phyloP scores from a whole-genome alignment of 2,888 invertebrate species.

The Temnothorax rugatulus region DNA sequence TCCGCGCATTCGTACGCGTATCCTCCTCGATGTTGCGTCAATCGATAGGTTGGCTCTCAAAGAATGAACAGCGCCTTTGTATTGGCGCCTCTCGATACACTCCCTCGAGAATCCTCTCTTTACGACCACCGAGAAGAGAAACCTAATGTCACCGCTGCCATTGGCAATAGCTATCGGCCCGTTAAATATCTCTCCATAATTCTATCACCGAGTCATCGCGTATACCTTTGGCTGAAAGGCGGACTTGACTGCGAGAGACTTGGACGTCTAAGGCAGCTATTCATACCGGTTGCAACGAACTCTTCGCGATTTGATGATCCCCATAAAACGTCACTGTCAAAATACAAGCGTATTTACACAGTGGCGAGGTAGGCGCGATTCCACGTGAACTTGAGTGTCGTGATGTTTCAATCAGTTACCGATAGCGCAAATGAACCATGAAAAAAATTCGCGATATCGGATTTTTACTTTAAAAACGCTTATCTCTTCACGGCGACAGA shows the following conservation, averaged over 20 bases:
- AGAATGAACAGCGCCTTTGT: constrained; percentile 51
- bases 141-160: constrained; percentile 66
- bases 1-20: constrained; percentile 4
- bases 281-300: constrained; percentile 29
- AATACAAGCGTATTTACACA: constrained; percentile 24
- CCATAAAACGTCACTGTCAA: constrained; percentile 32
- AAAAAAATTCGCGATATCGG: neutral
- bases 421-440: neutral
- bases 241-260: constrained; percentile 53
- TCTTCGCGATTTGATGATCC: neutral
- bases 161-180: constrained; percentile 24
- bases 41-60: constrained; percentile 26
- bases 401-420: constrained; percentile 3
- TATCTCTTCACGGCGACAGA: neutral
- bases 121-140: constrained; percentile 42
- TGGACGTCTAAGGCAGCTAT: constrained; percentile 38
- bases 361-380: neutral
- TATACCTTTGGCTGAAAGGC: constrained; percentile 24
- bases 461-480: constrained; percentile 5
- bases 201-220: constrained; percentile 51
- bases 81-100: constrained; percentile 39
- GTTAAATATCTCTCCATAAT: constrained; percentile 38
- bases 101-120: constrained; percentile 30
- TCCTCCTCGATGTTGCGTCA: constrained; percentile 14
- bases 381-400: neutral